Evolutionary conservation across 2,113 vertebrate genomes (phyloP).

Genomic region (Otis tarda): DNA sequence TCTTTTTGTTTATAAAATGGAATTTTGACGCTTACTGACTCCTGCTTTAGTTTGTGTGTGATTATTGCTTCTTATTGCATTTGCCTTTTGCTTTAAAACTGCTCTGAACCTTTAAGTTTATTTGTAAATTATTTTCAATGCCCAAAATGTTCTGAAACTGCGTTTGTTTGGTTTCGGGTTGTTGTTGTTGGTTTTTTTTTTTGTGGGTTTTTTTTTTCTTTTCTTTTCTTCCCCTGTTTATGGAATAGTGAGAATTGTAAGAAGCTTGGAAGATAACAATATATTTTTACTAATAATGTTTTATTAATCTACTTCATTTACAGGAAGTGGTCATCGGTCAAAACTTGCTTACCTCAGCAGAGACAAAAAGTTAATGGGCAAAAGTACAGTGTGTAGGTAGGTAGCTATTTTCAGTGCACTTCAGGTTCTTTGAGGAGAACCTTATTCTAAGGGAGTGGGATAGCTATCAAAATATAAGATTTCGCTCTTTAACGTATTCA

Average conservation of each 20-base stretch:
- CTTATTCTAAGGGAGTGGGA: neutral
- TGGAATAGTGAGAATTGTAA: neutral
- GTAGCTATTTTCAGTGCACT: constrained; percentile 33
- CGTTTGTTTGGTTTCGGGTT: too few relatives aligned
- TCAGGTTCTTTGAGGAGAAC: neutral
- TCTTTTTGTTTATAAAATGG: neutral
- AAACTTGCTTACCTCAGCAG: constrained; percentile 57
- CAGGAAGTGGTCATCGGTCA: neutral
- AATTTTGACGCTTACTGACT: neutral
- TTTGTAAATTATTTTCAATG: neutral
- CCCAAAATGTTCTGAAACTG: neutral
- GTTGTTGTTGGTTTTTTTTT: neutral
- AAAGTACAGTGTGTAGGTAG: constrained; percentile 59
- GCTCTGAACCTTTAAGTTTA: neutral
- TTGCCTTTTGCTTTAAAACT: neutral
- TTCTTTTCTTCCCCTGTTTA: neutral
- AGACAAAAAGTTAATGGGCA: constrained; percentile 68
- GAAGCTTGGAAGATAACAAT: neutral
- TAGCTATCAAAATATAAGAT: neutral
- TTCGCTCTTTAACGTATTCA: neutral
- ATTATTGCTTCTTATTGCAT: neutral
- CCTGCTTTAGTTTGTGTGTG: neutral
- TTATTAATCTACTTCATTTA: constrained; percentile 60
- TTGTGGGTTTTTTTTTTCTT: neutral
- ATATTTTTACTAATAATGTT: constrained; percentile 11